A percentile compares a stretch with the other conserved stretches of the same genome.
phyloP scores from a whole-genome alignment of 2,888 invertebrate species.

The Agrochola litura region DNA sequence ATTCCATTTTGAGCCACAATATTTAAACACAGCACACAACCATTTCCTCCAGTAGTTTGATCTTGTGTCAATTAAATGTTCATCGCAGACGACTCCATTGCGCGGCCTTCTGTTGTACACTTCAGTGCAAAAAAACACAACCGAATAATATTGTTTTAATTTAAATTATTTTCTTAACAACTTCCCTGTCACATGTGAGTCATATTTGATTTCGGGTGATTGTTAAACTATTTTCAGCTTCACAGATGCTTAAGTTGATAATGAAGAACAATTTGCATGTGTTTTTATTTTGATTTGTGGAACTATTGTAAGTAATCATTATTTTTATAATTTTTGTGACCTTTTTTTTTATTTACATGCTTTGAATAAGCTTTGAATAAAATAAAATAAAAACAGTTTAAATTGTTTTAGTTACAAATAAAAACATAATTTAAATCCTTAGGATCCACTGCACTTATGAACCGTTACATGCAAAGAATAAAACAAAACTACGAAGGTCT shows the following conservation, averaged over 20 bases:
- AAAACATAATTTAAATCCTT: no score
- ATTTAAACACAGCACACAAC: conserved; percentile 60
- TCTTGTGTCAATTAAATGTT: conserved; percentile 58
- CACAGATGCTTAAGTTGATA: conserved; percentile 4
- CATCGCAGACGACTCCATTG: conserved; percentile 29
- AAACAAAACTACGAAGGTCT: background rate
- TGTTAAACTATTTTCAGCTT: conserved; percentile 10
- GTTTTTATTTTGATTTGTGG: background rate
- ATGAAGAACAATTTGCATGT: conserved; percentile 8
- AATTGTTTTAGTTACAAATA: background rate
- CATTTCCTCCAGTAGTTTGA: conserved; percentile 41
- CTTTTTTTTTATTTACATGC: background rate
- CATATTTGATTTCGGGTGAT: conserved; percentile 1
- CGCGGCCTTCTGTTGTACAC: conserved; percentile 45
- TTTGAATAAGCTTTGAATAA: no score
- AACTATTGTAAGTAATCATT: background rate
- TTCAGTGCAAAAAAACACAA: conserved; percentile 33
- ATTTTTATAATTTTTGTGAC: background rate
- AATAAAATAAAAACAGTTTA: background rate
- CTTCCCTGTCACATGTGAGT: conserved; percentile 9
- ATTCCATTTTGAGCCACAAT: conserved; percentile 58
- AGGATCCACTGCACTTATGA: background rate
- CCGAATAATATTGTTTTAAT: conserved; percentile 2
- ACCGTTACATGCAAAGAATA: background rate
- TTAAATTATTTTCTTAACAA: conserved; percentile 16